phyloP scores from a whole-genome alignment of 2,797 vertebrate species.

The Simalia tracyae region DNA sequence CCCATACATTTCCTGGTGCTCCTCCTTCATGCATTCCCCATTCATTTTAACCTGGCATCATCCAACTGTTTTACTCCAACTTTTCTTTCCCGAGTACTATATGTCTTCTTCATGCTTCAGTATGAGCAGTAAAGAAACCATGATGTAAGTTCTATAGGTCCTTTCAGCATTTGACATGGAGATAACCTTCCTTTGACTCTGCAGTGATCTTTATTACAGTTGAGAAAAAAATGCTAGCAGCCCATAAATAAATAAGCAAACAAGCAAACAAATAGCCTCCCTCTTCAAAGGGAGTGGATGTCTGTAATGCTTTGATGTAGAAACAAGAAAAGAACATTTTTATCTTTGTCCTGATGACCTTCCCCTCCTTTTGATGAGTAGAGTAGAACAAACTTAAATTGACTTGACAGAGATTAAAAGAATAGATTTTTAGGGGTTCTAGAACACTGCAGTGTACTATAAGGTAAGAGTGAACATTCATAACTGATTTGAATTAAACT shows the following conservation, averaged over 20 bases:
- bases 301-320: slow-evolving; percentile 31
- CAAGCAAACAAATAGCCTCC: slow-evolving; percentile 25
- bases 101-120: not conserved
- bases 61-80: not conserved
- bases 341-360: slow-evolving; percentile 37
- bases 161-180: slow-evolving; percentile 28
- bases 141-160: slow-evolving; percentile 22
- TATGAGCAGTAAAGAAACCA: not conserved
- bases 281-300: slow-evolving; percentile 43
- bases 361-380: slow-evolving; percentile 29
- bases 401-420: slow-evolving; percentile 42
- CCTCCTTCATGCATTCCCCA: not conserved
- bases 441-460: slow-evolving; percentile 19
- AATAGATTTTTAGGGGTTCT: not conserved
- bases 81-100: not conserved
- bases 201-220: slow-evolving; percentile 8
- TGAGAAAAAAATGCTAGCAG: not conserved
- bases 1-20: not conserved
- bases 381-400: slow-evolving; percentile 8
- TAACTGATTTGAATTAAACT: slow-evolving; percentile 38
- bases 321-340: slow-evolving; percentile 43
- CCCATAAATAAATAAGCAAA: slow-evolving; percentile 10
- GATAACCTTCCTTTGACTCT: slow-evolving; percentile 34
- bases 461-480: slow-evolving; percentile 45
- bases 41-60: not conserved